phyloP scores from a whole-genome alignment of 2,888 invertebrate genomes.

The Carpatolechia fugitivella region DNA sequence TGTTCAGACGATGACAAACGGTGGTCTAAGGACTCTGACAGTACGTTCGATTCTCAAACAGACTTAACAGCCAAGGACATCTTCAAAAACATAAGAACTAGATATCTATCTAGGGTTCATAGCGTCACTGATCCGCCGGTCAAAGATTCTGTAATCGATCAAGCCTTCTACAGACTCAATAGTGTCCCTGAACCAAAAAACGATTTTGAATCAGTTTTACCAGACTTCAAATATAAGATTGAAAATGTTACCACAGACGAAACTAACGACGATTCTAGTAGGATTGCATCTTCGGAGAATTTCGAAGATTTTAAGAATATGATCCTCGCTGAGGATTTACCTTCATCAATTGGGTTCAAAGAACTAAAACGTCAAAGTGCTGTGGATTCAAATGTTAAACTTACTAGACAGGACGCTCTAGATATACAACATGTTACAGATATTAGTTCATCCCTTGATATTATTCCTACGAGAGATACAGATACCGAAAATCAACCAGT shows the following conservation, averaged over 20 bases:
- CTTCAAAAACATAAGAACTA: conserved; percentile 63
- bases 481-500: background rate
- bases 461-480: background rate
- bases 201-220: conserved; percentile 23
- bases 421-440: conserved; percentile 23
- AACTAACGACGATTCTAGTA: conserved; percentile 51
- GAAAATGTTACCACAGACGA: conserved; percentile 61
- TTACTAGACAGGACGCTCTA: conserved; percentile 43
- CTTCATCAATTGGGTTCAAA: conserved; percentile 46
- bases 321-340: conserved; percentile 35
- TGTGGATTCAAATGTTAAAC: conserved; percentile 43
- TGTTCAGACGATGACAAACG: conserved; percentile 53
- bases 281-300: conserved; percentile 31
- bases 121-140: conserved; percentile 55
- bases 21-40: conserved; percentile 45
- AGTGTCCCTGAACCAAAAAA: conserved; percentile 32
- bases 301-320: conserved; percentile 26
- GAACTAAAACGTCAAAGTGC: conserved; percentile 58
- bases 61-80: conserved; percentile 55
- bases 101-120: conserved; percentile 67
- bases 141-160: conserved; percentile 51
- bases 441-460: background rate
- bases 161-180: conserved; percentile 58
- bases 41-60: conserved; percentile 46
- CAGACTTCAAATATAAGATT: conserved; percentile 46